Conservation (phyloP, 2,888 invertebrate genomes). For the Arctia plantaginis region DNA sequence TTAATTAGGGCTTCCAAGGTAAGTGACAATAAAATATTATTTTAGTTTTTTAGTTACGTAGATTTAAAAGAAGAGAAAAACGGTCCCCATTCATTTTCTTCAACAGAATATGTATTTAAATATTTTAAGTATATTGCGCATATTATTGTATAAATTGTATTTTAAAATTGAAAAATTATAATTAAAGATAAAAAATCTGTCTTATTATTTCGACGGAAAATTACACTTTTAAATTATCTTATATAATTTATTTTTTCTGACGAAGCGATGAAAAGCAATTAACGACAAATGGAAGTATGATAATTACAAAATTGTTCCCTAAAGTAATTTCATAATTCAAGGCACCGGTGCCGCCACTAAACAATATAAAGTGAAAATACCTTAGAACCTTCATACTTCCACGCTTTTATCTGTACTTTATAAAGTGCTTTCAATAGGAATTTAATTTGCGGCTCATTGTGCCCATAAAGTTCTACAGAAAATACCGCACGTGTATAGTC, state of each 20-base stretch:
- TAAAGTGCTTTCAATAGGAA: slow-evolving; percentile 25
- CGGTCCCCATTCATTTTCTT: not conserved
- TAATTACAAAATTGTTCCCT: not conserved
- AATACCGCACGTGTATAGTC: slow-evolving; percentile 42
- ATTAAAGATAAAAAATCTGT: not conserved
- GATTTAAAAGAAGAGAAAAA: not conserved
- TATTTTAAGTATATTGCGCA: too few species aligned
- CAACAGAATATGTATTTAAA: not conserved
- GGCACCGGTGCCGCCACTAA: not conserved
- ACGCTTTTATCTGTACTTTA: slow-evolving; percentile 21
- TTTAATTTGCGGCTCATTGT: slow-evolving; percentile 34
- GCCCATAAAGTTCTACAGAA: slow-evolving; percentile 36
- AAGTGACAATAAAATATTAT: slow-evolving; percentile 13
- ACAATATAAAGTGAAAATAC: slow-evolving; percentile 11
- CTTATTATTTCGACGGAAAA: too few species aligned
- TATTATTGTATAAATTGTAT: too few species aligned
- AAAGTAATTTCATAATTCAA: not conserved
- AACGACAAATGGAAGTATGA: not conserved
- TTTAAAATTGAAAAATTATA: not conserved
- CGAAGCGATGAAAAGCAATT: too few species aligned
- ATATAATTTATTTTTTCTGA: too few species aligned
- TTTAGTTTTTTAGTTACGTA: too few species aligned
- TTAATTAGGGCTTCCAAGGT: slow-evolving; percentile 32
- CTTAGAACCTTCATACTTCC: slow-evolving; percentile 4
- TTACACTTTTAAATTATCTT: not conserved